These are phyloP conservation scores for Brenthis daphne DNA, from an alignment of 2,888 invertebrate genomes.

Conservation along the genomic window DNA sequence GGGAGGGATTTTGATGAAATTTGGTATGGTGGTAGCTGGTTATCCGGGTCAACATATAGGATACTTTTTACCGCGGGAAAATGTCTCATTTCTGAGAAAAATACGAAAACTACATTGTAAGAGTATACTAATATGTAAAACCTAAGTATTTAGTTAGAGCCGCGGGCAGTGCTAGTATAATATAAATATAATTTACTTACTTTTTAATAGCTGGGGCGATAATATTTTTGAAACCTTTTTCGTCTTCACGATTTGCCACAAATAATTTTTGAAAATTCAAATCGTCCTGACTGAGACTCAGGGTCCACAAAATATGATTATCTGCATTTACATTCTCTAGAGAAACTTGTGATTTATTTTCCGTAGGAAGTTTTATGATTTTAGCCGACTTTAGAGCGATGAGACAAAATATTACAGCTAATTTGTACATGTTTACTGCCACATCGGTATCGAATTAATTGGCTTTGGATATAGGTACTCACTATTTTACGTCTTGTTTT, in stretches of 20 bases:
- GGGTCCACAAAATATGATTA: conserved; percentile 50
- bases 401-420: conserved; percentile 37
- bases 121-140: too few relatives aligned
- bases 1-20: too few relatives aligned
- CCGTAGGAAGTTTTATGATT: conserved; percentile 5
- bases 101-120: too few relatives aligned
- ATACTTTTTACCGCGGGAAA: too few relatives aligned
- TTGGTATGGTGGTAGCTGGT: too few relatives aligned
- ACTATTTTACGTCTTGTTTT: conserved; percentile 2
- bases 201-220: conserved; percentile 35
- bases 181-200: conserved; percentile 29
- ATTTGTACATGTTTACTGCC: conserved; percentile 40
- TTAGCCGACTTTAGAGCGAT: conserved; percentile 24
- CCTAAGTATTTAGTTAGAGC: too few relatives aligned
- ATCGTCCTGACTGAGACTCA: conserved; percentile 47
- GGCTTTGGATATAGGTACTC: background rate
- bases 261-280: conserved; percentile 47
- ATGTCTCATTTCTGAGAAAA: too few relatives aligned
- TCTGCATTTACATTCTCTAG: conserved; percentile 1
- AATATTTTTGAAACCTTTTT: conserved; percentile 27
- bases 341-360: background rate
- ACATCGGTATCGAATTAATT: conserved; percentile 18
- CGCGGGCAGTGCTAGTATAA: too few relatives aligned
- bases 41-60: too few relatives aligned
- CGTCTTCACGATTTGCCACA: conserved; percentile 38